These are phyloP conservation scores for Xyliphius kryptos DNA, from an alignment of 2,113 vertebrate species.

Conservation along the genomic window DNA sequence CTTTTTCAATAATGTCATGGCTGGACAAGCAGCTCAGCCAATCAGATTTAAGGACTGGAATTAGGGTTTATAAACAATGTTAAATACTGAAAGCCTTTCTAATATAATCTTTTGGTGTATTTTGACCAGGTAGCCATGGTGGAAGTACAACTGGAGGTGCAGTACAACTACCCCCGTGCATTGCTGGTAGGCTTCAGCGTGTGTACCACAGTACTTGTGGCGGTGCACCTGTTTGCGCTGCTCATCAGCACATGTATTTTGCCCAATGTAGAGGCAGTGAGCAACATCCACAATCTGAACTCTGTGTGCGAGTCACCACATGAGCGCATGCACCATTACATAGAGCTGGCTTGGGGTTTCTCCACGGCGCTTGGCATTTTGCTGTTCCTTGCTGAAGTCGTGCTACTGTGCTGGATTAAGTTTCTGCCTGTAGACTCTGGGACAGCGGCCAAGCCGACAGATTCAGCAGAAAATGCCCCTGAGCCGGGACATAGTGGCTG, in stretches of 20 bases:
- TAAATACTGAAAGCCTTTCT: too few species aligned
- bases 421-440: constrained; percentile 82
- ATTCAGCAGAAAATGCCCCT: constrained; percentile 27
- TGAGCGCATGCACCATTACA: constrained; percentile 95
- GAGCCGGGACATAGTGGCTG: constrained; percentile 65
- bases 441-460: constrained; percentile 37
- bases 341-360: constrained; percentile 98
- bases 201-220: constrained; percentile 95
- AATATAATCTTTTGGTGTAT: not conserved
- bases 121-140: constrained; percentile 56
- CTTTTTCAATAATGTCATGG: too few species aligned
- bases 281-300: constrained; percentile 99
- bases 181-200: constrained; percentile 94
- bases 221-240: constrained; percentile 94
- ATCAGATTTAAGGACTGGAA: too few species aligned
- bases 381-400: constrained; percentile 89
- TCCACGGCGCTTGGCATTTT: constrained; percentile 95
- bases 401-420: constrained; percentile 97
- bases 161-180: constrained; percentile 81
- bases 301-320: constrained; percentile 95
- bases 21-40: too few species aligned
- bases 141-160: constrained; percentile 88
- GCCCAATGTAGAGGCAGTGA: constrained; percentile 94
- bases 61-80: too few species aligned
- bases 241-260: constrained; percentile 98